Conservation (phyloP, 1,140 invertebrate species). For the Thrips palmi region DNA sequence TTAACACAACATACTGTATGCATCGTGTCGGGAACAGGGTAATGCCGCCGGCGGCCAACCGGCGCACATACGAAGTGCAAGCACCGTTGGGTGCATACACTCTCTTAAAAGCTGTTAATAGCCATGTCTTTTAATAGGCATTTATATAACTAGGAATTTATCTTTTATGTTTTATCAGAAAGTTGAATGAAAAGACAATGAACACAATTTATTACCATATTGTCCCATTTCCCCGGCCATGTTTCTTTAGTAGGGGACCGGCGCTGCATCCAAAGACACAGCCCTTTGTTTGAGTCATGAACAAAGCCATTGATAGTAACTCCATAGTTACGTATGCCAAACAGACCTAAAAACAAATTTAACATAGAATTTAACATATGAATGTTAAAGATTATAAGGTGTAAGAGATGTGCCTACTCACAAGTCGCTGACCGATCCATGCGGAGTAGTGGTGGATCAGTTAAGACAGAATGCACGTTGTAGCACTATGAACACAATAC, state of each 20-base stretch:
- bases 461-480: conserved; percentile 56
- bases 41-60: too few species aligned
- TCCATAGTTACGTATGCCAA: conserved; percentile 85
- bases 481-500: conserved; percentile 42
- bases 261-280: conserved; percentile 86
- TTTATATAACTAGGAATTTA: too few species aligned
- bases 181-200: too few species aligned
- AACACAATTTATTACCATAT: conserved; percentile 42
- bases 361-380: neutral
- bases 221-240: conserved; percentile 89
- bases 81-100: too few species aligned
- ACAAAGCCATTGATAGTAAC: conserved; percentile 89
- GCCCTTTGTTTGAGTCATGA: conserved; percentile 56
- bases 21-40: too few species aligned
- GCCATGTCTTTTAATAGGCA: too few species aligned
- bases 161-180: too few species aligned
- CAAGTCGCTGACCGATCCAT: conserved; percentile 85
- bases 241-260: conserved; percentile 80
- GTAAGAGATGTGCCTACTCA: too few species aligned
- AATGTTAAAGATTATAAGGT: conserved; percentile 1
- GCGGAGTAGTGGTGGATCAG: conserved; percentile 53
- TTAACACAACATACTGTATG: neutral
- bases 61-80: too few species aligned
- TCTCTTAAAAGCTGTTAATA: too few species aligned
- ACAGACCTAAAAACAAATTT: conserved; percentile 36